Base-by-base conservation (phyloP, 2,113 vertebrate genomes). In the Scolopax mira region DNA sequence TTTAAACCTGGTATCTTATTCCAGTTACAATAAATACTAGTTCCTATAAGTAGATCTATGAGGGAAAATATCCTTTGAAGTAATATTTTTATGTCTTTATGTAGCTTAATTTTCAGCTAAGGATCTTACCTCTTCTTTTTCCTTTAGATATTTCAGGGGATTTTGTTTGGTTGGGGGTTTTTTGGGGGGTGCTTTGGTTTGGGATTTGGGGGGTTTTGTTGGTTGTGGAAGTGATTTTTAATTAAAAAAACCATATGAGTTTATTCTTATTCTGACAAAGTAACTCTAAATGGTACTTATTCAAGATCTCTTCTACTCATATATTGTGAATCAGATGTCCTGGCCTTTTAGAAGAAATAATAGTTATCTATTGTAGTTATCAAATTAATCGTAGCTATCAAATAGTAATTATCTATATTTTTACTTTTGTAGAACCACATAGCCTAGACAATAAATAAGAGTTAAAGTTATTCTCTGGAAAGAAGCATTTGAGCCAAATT, bases 141-240 rank as follows among this genome's bases (percentile, higher is more conserved):
- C 17, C 11, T n/a, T 61, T 52, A 62, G 16, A 4, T 90, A 30
- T 41, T 8, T 62, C 58, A 58, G 6, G 8, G 3, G 10, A 65
- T 44, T 86, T 77, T 39, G 2, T 11, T 67, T 88, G 3, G 2
- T 74, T 75, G 4, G 15, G 66, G 15, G 66, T 88, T 52, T 6
- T 67, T 64, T 31, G 8, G 4, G 2, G 2, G 0, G 16, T 57
- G 15, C 9, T 58, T 46, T 67, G 11, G 4, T 9, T 88, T 44
- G 2, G 11, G 15, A 5, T 15, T 42, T 15, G 9, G 9, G 6
- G 1, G 2, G 2, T 18, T 64, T 64, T 27, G 79, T 42, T 27
- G 5, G 6, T 78, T 4, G 16, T 44, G 2, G 18, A 75, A 88
- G 28, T 60, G 9, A 1, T 41, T 78, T 81, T 71, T 75, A 30